Evolutionary conservation across 2,797 vertebrate genomes (phyloP).

Genomic region (Aldrovandia affinis): DNA sequence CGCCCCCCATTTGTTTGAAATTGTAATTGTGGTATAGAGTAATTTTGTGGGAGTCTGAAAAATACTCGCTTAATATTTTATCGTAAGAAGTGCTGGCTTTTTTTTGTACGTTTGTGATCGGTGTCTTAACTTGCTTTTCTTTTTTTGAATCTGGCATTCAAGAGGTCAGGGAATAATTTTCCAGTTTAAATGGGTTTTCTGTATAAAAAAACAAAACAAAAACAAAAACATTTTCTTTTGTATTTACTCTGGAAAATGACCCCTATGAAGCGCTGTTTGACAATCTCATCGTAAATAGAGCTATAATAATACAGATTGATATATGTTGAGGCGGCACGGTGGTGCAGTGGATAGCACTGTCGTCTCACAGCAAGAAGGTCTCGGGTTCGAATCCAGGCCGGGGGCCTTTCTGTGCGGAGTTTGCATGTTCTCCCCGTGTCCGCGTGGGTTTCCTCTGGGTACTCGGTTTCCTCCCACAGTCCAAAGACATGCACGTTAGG

Average conservation of each 20-base stretch:
- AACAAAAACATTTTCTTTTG: neutral
- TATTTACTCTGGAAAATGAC: neutral
- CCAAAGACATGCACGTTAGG: no score
- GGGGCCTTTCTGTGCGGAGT: no score
- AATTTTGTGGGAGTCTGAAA: neutral
- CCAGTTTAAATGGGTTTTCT: no score
- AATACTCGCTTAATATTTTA: neutral
- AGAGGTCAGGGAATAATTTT: neutral
- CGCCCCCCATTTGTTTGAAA: neutral
- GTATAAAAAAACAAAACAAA: no score
- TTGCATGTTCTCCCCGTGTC: no score
- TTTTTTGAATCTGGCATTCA: neutral
- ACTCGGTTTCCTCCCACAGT: no score
- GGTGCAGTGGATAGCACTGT: no score
- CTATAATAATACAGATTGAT: neutral
- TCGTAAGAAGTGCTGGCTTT: neutral
- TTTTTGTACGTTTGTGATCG: neutral
- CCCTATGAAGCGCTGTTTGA: neutral
- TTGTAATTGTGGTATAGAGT: neutral
- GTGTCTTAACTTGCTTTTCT: neutral
- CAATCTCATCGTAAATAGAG: neutral
- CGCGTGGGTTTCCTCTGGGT: no score
- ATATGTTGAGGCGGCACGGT: no score
- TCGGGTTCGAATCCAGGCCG: no score
- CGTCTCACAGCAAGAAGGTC: no score